Conservation (phyloP, 2,888 invertebrate species). For the Syritta pipiens region DNA sequence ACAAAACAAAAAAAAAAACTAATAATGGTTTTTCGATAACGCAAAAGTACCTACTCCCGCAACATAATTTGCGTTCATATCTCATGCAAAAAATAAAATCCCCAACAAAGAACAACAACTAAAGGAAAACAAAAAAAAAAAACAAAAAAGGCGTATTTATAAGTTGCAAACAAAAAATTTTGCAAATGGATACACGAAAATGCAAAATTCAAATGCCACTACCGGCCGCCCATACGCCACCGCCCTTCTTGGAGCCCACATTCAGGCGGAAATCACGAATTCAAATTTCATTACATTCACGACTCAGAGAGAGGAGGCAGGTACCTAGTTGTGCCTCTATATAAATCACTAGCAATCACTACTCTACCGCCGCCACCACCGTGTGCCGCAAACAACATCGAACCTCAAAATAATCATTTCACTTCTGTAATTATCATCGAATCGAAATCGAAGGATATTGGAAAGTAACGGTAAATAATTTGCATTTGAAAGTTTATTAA, state of each 20-base stretch:
- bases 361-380: conserved; percentile 4
- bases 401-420: conserved; percentile 68
- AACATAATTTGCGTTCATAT: conserved; percentile 45
- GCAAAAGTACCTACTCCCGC: conserved; percentile 28
- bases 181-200: conserved; percentile 47
- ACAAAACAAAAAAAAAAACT: conserved; percentile 10
- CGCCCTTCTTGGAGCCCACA: conserved; percentile 36
- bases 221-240: background rate
- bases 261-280: conserved; percentile 64
- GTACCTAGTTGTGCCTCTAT: conserved; percentile 12
- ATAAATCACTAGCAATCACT: conserved; percentile 1
- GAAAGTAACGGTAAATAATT: conserved; percentile 68
- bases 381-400: conserved; percentile 53
- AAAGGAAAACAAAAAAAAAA: conserved; percentile 20
- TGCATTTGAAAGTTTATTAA: conserved; percentile 69
- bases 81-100: conserved; percentile 22
- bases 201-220: conserved; percentile 52
- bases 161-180: conserved; percentile 44
- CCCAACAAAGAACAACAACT: conserved; percentile 12
- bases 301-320: conserved; percentile 35
- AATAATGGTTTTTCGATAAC: conserved; percentile 60
- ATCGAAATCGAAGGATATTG: conserved; percentile 68
- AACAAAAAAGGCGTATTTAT: conserved; percentile 26
- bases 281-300: conserved; percentile 65
- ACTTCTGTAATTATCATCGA: conserved; percentile 67